These are phyloP conservation scores for Glaucopsyche alexis DNA, from an alignment of 2,888 invertebrate species.

Conservation along the genomic window DNA sequence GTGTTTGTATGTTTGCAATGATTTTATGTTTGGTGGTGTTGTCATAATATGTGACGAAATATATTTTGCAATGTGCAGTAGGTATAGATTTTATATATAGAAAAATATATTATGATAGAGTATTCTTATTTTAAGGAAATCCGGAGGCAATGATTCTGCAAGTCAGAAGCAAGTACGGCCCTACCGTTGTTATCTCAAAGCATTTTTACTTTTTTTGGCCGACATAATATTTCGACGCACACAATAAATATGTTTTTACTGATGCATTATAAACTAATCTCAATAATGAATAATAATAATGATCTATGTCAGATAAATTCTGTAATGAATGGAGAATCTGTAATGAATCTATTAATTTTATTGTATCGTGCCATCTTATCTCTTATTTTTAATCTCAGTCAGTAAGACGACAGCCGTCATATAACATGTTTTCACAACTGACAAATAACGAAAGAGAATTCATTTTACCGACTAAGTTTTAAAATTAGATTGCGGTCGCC, in stretches of 20 bases:
- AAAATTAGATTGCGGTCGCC: too few relatives aligned
- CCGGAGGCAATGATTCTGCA: background rate
- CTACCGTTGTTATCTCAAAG: background rate
- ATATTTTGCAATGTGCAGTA: background rate
- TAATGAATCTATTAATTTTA: background rate
- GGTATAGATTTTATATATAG: conserved; percentile 11
- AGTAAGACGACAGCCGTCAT: background rate
- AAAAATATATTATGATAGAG: conserved; percentile 11
- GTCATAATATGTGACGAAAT: background rate
- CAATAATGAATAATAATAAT: background rate
- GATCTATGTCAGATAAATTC: background rate
- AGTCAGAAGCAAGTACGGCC: too few relatives aligned
- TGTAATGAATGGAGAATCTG: background rate
- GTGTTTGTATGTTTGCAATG: background rate
- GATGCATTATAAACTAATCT: background rate
- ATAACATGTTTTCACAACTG: background rate
- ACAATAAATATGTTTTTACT: background rate
- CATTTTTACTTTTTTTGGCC: background rate
- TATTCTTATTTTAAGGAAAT: background rate
- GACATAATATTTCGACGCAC: background rate
- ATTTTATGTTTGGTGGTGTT: background rate
- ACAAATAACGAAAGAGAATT: background rate
- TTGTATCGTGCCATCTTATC: background rate
- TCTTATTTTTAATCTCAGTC: background rate
- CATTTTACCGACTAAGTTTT: background rate